Base-by-base conservation (phyloP, 2,113 vertebrate genomes). In the Macquaria ambigua region DNA sequence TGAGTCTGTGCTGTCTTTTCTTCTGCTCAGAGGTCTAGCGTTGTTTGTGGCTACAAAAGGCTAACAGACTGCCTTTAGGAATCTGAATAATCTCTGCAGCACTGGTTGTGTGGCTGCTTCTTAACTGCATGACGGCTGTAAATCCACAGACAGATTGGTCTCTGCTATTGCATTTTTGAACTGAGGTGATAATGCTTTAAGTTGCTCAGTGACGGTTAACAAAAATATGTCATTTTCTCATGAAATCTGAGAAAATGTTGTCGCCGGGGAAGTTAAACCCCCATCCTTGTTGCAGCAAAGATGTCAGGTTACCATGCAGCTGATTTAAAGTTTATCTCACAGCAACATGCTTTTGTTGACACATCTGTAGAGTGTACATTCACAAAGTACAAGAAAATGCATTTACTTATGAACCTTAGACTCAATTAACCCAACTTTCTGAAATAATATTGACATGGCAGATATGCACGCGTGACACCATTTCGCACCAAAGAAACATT, bases 31-130 rank as follows among this genome's bases (percentile, higher is more conserved):
- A 90, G 88, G 85, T 84, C 72, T 62, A 41, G 21, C 77, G 88
- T 86, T 87, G 86, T 92, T 89, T 28, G 39, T 86, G 83, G 90
- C 84, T 68, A 87, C 78, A 78, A 81, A 89, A 79, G 55, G 63
- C 41, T 28, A 25, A 66, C 72, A 53, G 71, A 69, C 55, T 63
- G 67, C 74, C 55, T 48, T 72, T 25, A 79, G 28, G 74, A 87
- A 82, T 68, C 28, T 43, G n/a, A 74, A 71, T 70, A 78, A 82
- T 81, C 72, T 85, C 83, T 77, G 68, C 75, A 74, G 82, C 81
- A 69, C 39, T n/a, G 71, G 28, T 52, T 72, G 53, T 34, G 70
- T 62, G 46, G 74, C 64, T 77, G 72, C 74, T 62, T 80, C 50
- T 21, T 21, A 53, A 58, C 41, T 83, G 73, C 77, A 82, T 71